Evolutionary conservation across 2,797 vertebrate genomes (phyloP).

Genomic region (Lophotriccus pileatus): DNA sequence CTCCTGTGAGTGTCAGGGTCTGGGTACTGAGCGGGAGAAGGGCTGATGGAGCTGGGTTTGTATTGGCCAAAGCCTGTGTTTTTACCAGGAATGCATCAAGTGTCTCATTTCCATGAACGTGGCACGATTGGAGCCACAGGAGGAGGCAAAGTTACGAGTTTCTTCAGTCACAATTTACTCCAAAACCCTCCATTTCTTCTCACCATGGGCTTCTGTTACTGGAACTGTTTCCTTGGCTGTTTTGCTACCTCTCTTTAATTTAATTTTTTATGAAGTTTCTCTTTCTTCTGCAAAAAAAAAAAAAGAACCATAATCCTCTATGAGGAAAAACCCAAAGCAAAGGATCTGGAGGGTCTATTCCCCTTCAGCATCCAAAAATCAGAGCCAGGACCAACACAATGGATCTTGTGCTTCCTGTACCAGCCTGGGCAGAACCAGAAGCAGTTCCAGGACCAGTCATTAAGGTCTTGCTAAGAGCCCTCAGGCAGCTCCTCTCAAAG

Average conservation of each 20-base stretch:
- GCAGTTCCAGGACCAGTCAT: not conserved
- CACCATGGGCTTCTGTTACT: rapidly evolving
- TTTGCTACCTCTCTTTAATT: not conserved
- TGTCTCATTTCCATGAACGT: not conserved
- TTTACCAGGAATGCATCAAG: not conserved
- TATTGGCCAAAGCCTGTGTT: not conserved
- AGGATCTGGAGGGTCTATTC: not conserved
- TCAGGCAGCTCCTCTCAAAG: not conserved
- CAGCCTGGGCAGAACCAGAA: not conserved
- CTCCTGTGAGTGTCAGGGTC: not conserved
- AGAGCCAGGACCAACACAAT: not conserved
- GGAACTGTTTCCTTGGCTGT: not conserved
- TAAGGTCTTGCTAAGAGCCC: not conserved
- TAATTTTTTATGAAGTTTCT: not conserved
- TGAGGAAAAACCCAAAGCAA: not conserved
- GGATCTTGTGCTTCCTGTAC: rapidly evolving
- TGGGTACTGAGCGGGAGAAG: not conserved
- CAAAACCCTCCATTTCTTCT: not conserved
- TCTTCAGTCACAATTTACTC: not conserved
- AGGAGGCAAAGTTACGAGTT: not conserved
- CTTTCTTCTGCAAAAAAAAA: not conserved
- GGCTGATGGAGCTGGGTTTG: not conserved
- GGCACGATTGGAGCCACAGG: rapidly evolving
- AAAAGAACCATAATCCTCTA: not conserved
- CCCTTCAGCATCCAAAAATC: not conserved